phyloP scores from a whole-genome alignment of 1,140 invertebrate genomes.

The Pseudomyrmex gracilis region DNA sequence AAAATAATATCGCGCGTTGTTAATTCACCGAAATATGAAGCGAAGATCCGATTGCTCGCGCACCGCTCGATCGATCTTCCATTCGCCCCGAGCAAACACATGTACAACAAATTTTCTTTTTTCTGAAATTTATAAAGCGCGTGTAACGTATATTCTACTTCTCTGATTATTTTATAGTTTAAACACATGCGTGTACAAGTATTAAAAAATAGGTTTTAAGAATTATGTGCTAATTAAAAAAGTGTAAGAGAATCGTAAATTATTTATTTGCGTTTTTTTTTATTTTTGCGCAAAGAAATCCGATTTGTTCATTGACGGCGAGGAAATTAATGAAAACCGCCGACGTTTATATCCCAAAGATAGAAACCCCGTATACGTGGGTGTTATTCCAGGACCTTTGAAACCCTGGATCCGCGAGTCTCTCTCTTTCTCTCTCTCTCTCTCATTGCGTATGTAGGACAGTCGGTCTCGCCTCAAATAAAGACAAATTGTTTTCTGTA shows the following conservation, averaged over 20 bases:
- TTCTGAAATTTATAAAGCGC: no score
- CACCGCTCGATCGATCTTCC: no score
- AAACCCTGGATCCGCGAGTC: conserved; percentile 27
- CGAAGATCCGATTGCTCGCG: no score
- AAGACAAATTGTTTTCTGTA: conserved; percentile 80
- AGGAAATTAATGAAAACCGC: conserved; percentile 26
- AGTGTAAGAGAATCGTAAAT: no score
- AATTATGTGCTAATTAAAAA: no score
- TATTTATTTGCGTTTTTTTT: background rate
- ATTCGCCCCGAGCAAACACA: no score
- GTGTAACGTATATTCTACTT: no score
- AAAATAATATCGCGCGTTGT: background rate
- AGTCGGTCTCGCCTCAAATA: conserved; percentile 79
- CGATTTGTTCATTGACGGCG: conserved; percentile 20
- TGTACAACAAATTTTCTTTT: no score
- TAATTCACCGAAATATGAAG: no score
- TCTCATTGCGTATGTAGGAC: conserved; percentile 81
- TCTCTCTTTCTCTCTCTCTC: conserved; percentile 63
- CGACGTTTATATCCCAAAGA: background rate
- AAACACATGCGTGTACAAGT: no score
- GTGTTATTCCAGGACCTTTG: background rate
- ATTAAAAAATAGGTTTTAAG: no score
- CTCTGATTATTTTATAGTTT: no score
- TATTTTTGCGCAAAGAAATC: background rate
- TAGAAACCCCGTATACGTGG: background rate